Conservation (phyloP, 2,888 invertebrate species). For the Dasypogon diadema region DNA sequence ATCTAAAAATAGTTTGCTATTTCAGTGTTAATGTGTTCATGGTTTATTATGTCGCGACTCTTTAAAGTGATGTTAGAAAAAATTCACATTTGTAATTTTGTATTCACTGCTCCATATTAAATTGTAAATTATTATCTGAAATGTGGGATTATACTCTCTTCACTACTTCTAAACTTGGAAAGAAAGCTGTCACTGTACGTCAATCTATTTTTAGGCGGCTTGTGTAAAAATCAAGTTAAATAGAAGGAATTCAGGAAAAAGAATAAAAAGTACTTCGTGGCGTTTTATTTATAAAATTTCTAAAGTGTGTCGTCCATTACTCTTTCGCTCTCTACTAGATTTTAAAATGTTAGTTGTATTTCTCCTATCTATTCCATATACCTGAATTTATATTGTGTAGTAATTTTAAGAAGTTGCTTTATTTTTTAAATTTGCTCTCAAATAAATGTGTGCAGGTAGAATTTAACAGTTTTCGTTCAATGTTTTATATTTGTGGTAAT, state of each 20-base stretch:
- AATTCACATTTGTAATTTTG: neutral
- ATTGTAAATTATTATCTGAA: slow-evolving; percentile 17
- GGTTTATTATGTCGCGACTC: slow-evolving; percentile 34
- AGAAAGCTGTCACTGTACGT: slow-evolving; percentile 24
- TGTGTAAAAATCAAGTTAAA: slow-evolving; percentile 50
- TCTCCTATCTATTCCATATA: neutral
- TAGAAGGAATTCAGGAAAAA: slow-evolving; percentile 48
- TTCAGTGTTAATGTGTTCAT: slow-evolving; percentile 16
- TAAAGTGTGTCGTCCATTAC: slow-evolving; percentile 53
- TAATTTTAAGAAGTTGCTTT: neutral
- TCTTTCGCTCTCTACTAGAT: neutral
- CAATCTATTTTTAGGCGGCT: slow-evolving; percentile 53
- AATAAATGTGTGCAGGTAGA: neutral
- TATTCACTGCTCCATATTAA: slow-evolving; percentile 14
- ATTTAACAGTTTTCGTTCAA: neutral
- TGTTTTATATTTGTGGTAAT: too few relatives aligned
- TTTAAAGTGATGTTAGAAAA: too few relatives aligned
- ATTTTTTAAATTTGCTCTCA: slow-evolving; percentile 5
- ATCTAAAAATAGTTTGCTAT: slow-evolving; percentile 36
- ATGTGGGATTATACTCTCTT: slow-evolving; percentile 3
- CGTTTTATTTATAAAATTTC: slow-evolving; percentile 55
- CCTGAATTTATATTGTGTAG: too few relatives aligned
- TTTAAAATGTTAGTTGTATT: slow-evolving; percentile 14
- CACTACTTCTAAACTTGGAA: slow-evolving; percentile 27
- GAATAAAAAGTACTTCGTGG: slow-evolving; percentile 40